Percentiles rank a stretch among this genome's conserved stretches.
These are phyloP conservation scores for Crax fasciolata DNA, from an alignment of 2,797 vertebrate genomes.

Conservation along the genomic window DNA sequence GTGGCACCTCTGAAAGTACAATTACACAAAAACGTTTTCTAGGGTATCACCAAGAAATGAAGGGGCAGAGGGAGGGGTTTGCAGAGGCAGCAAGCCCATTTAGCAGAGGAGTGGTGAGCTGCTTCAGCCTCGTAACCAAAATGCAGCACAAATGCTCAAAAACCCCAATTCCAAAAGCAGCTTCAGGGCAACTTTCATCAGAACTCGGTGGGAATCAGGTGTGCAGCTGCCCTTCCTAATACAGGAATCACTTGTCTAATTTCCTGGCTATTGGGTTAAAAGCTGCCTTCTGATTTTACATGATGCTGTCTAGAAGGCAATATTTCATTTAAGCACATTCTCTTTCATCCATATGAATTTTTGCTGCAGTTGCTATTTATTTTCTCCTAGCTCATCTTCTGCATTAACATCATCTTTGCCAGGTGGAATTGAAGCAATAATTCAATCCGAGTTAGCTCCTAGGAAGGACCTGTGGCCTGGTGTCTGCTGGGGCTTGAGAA, in stretches of 20 bases:
- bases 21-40: conserved; percentile 8
- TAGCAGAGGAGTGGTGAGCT: neutral
- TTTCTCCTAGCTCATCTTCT: conserved; percentile 32
- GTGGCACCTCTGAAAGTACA: conserved; percentile 45
- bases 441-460: neutral
- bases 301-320: conserved; percentile 11
- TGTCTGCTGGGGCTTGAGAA: neutral
- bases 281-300: conserved; percentile 41
- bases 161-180: neutral
- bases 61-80: conserved; percentile 19
- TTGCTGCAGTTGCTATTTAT: neutral
- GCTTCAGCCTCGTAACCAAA: neutral
- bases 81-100: conserved; percentile 42
- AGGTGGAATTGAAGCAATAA: conserved; percentile 4
- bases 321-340: conserved; percentile 11
- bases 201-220: neutral
- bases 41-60: conserved; percentile 55
- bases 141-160: neutral
- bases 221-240: conserved; percentile 29
- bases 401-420: conserved; percentile 20
- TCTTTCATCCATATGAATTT: neutral
- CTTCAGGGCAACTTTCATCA: neutral
- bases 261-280: conserved; percentile 57
- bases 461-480: neutral
- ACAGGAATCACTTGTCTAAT: conserved; percentile 5